phyloP scores from a whole-genome alignment of 2,888 invertebrate genomes.

The Troides aeacus region DNA sequence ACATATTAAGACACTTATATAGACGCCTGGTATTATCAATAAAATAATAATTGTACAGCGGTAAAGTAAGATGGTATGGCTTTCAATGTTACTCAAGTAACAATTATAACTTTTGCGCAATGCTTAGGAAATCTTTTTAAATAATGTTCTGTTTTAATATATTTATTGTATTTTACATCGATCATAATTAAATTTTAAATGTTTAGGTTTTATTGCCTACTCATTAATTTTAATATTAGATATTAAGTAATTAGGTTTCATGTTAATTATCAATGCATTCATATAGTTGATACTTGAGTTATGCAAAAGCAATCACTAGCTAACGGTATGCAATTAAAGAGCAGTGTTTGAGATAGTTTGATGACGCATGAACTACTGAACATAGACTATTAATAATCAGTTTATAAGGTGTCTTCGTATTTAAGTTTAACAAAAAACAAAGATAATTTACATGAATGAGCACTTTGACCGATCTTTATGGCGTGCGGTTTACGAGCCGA shows the following conservation, averaged over 20 bases:
- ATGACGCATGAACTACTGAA: constrained; percentile 32
- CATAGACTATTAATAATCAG: constrained; percentile 30
- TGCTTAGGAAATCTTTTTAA: no score
- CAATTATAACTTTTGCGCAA: no score
- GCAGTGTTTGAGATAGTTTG: constrained; percentile 26
- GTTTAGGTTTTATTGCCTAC: no score
- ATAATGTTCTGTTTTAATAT: no score
- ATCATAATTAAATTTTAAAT: no score
- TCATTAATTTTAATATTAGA: no score
- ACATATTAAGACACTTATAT: no score
- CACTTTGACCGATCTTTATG: constrained; percentile 27
- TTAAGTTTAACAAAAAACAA: constrained; percentile 23
- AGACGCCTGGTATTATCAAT: no score
- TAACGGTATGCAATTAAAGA: constrained; percentile 25
- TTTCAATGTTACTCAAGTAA: no score
- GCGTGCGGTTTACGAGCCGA: constrained; percentile 21
- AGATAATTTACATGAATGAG: constrained; percentile 23
- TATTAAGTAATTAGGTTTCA: neutral
- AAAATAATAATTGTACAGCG: no score
- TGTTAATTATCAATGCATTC: constrained; percentile 14
- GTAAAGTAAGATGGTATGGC: no score
- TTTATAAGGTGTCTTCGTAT: constrained; percentile 18
- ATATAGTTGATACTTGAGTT: constrained; percentile 20
- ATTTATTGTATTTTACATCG: no score
- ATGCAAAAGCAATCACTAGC: constrained; percentile 25